Evolutionary conservation across 2,888 invertebrate genomes (phyloP), one percentile per base, ranked within the genome.

Genomic region (Frankliniella fusca): DNA sequence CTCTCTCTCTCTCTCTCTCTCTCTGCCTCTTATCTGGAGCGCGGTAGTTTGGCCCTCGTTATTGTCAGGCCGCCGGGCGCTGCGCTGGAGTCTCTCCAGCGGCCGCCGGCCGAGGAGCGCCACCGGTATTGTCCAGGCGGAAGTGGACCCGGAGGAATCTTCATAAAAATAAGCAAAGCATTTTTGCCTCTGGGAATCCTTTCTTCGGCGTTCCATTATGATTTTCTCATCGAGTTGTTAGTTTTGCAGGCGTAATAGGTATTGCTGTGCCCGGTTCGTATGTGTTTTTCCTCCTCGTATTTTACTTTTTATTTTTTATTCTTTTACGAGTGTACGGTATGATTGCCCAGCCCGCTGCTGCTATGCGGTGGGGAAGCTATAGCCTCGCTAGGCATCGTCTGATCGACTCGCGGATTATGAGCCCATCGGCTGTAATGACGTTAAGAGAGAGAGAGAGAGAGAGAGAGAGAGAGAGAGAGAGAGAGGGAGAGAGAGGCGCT

Each of bases 381-480:
- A 38, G 61, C 20, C 61, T 76, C 70, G 70, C 23, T 27, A 76
- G 70, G 70, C 70, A 76, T 76, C 70, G 70, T 27, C 70, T 76
- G 70, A 76, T 76, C 70, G 70, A 76, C 70, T 76, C 70, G 70
- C 70, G 70, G 70, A 76, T 76, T 76, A 76, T 76, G 70, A 76
- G 10, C 70, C 70, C 70, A 76, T 76, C 70, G 70, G 70, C 70
- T 76, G 70, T 76, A 76, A 76, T 76, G 70, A 76, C 70, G 70
- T 70, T 70, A 23, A 23, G 54, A 76, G 11, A 12, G 70, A 76
- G 23, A 27, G 27, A 27, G 38, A 38, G 15, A 54, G 54, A 54
- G 15, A 15, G 54, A 54, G 54, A 54, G 54, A 54, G 12, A 54
- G 54, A 54, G 54, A 54, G 18, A 54, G 54, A 54, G 54, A 54